These are phyloP conservation scores for Zophobas morio DNA, from an alignment of 1,140 invertebrate species.

Conservation along the genomic window DNA sequence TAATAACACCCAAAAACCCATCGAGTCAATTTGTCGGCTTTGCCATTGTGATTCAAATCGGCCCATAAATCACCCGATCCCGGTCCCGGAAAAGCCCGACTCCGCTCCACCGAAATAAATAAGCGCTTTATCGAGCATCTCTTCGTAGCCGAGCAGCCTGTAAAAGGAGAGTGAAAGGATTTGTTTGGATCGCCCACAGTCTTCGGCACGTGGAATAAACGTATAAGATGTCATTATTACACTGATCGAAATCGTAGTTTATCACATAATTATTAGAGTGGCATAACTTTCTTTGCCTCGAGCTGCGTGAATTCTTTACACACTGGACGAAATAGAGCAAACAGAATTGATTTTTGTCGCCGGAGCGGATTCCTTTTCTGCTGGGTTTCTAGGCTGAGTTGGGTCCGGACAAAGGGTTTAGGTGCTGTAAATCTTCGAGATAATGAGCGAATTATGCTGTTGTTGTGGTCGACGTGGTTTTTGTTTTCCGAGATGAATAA, in stretches of 20 bases:
- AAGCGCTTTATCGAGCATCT: slow-evolving; percentile 46
- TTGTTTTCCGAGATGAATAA: too few relatives aligned
- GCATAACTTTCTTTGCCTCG: slow-evolving; percentile 59
- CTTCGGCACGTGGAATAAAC: slow-evolving; percentile 58
- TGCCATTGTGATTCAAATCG: slow-evolving; percentile 22
- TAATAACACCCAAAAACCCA: slow-evolving; percentile 9
- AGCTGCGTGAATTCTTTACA: slow-evolving; percentile 47
- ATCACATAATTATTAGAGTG: slow-evolving; percentile 60
- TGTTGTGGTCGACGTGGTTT: too few relatives aligned
- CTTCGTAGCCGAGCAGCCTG: slow-evolving; percentile 28
- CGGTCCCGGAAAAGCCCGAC: slow-evolving; percentile 32
- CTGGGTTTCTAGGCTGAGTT: too few relatives aligned
- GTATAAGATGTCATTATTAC: slow-evolving; percentile 60
- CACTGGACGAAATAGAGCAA: slow-evolving; percentile 45
- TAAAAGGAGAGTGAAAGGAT: slow-evolving; percentile 58
- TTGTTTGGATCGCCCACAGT: slow-evolving; percentile 52
- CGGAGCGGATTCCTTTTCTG: not conserved
- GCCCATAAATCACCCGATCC: slow-evolving; percentile 35
- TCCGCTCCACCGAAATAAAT: slow-evolving; percentile 1
- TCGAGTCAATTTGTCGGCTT: slow-evolving; percentile 14
- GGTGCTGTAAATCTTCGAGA: too few relatives aligned
- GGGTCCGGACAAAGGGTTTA: too few relatives aligned
- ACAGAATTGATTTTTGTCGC: slow-evolving; percentile 40
- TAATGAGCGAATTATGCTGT: too few relatives aligned
- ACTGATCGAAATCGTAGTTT: slow-evolving; percentile 58